These are phyloP conservation scores for Clarias magur DNA, from an alignment of 2,113 vertebrate genomes.

Conservation along the genomic window DNA sequence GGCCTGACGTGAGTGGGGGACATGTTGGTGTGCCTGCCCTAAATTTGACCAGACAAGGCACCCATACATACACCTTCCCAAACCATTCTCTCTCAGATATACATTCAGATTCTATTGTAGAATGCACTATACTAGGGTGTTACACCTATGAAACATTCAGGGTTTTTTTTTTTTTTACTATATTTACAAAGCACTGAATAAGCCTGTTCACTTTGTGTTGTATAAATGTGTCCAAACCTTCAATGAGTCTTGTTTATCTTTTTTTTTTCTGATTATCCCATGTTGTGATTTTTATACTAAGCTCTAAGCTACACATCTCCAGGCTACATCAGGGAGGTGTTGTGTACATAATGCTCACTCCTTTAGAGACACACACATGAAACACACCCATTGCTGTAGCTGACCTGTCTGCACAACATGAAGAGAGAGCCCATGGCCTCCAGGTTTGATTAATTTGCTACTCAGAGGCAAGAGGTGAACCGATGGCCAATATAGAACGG, in stretches of 20 bases:
- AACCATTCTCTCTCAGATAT: background rate
- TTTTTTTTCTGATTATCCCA: background rate
- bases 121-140: background rate
- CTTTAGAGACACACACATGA: background rate
- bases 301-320: background rate
- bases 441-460: conserved; percentile 69
- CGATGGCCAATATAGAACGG: conserved; percentile 73
- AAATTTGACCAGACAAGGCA: conserved; percentile 74
- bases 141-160: background rate
- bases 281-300: background rate
- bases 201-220: background rate
- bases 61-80: conserved; percentile 41
- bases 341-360: conserved; percentile 6
- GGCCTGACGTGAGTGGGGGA: conserved; percentile 75
- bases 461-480: conserved; percentile 66
- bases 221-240: background rate
- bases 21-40: conserved; percentile 77
- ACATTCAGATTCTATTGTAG: background rate
- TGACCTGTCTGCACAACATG: conserved; percentile 3
- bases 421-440: conserved; percentile 53
- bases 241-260: too few species aligned
- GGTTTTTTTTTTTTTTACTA: background rate
- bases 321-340: background rate
- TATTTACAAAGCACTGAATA: background rate
- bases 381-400: background rate